These are phyloP conservation scores for Zaprionus tsacasi DNA, from an alignment of 1,140 invertebrate genomes.

Conservation along the genomic window DNA sequence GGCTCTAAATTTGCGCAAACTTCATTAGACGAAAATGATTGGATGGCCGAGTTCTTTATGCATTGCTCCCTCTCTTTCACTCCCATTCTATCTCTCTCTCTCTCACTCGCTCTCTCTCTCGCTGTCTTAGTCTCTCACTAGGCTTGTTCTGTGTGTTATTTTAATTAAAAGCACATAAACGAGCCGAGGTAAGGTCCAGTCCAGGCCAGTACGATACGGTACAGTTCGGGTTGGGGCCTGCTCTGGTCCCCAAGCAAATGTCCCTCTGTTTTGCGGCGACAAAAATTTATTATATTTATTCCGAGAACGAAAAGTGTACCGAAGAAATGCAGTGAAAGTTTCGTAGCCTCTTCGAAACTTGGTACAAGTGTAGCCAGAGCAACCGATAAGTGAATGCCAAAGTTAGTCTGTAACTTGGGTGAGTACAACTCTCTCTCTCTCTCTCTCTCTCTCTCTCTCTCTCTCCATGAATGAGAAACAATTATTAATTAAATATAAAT, in stretches of 20 bases:
- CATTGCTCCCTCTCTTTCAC: background rate
- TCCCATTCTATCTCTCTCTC: background rate
- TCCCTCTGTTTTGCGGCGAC: background rate
- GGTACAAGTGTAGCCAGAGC: conserved; percentile 1
- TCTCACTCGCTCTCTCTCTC: background rate
- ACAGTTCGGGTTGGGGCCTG: background rate
- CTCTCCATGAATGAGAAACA: background rate
- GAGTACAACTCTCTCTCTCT: background rate
- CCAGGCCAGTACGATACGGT: background rate
- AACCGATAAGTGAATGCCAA: conserved; percentile 1
- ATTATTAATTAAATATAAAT: conserved; percentile 6
- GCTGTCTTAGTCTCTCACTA: background rate
- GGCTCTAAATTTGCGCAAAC: conserved; percentile 22
- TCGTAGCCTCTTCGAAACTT: conserved; percentile 1
- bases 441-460: background rate
- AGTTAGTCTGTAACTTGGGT: conserved; percentile 1
- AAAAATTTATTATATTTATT: conserved; percentile 9
- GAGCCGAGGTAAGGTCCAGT: conserved; percentile 8
- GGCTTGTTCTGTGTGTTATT: conserved; percentile 18
- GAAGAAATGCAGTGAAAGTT: background rate
- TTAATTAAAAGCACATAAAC: conserved; percentile 31
- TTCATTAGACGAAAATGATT: conserved; percentile 22
- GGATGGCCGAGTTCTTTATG: conserved; percentile 10
- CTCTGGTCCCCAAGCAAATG: background rate
- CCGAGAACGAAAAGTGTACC: background rate